phyloP scores from a whole-genome alignment of 2,888 invertebrate species.

The Ormyrus rosae region DNA sequence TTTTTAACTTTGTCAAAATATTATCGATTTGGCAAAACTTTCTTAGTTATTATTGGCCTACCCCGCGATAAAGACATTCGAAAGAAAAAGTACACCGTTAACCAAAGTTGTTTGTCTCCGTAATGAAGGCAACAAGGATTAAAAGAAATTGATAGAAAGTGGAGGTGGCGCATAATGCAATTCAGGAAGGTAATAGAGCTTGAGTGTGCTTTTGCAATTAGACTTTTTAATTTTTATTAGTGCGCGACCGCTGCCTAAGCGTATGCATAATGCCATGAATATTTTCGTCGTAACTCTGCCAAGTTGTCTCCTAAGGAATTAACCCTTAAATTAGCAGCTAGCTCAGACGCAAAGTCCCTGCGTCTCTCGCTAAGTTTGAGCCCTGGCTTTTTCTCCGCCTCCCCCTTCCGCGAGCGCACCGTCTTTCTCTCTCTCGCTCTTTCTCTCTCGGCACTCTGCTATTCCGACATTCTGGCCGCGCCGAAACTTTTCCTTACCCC shows the following conservation, averaged over 20 bases:
- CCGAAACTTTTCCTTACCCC: slow-evolving; percentile 65
- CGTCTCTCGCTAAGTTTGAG: slow-evolving; percentile 73
- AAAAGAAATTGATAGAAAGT: slow-evolving; percentile 61
- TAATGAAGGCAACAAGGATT: slow-evolving; percentile 28
- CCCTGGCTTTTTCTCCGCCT: slow-evolving; percentile 57
- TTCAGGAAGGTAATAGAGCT: slow-evolving; percentile 61
- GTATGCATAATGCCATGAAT: slow-evolving; percentile 77
- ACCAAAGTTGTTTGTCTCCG: background rate
- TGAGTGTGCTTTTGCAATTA: slow-evolving; percentile 70
- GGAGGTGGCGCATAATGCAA: slow-evolving; percentile 58
- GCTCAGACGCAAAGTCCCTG: slow-evolving; percentile 74
- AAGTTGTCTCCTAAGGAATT: slow-evolving; percentile 76
- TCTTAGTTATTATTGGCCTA: slow-evolving; percentile 2
- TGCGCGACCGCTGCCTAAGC: slow-evolving; percentile 70
- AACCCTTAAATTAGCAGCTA: slow-evolving; percentile 77
- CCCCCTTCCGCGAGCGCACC: slow-evolving; percentile 8
- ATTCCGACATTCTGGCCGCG: background rate
- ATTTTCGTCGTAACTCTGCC: slow-evolving; percentile 76
- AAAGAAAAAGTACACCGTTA: background rate
- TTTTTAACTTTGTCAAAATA: slow-evolving; percentile 1
- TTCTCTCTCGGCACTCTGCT: background rate
- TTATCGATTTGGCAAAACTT: background rate
- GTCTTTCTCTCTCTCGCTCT: slow-evolving; percentile 56
- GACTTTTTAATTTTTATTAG: slow-evolving; percentile 77
- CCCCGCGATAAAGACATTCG: background rate